phyloP scores from a whole-genome alignment of 2,888 invertebrate genomes.

The Leuctra nigra region DNA sequence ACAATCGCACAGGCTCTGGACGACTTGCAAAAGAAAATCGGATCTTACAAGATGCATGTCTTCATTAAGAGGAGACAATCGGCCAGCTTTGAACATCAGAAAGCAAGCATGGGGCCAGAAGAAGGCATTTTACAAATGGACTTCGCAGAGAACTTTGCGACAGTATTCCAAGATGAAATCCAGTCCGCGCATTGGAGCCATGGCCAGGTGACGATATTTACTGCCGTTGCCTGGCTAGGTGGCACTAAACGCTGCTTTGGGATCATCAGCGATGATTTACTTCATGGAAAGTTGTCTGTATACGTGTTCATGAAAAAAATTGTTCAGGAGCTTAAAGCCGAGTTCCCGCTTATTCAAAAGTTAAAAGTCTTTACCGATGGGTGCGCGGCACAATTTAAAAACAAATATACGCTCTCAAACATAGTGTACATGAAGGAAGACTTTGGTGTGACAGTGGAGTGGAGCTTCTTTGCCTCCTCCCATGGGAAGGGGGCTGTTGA shows the following conservation, averaged over 20 bases:
- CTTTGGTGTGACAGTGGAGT: conserved; percentile 8
- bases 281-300: conserved; percentile 12
- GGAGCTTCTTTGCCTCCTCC: conserved; percentile 14
- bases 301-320: not conserved
- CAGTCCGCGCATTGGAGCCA: conserved; percentile 20
- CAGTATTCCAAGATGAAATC: conserved; percentile 19
- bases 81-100: conserved; percentile 10
- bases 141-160: conserved; percentile 21
- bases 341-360: not conserved
- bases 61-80: conserved; percentile 19
- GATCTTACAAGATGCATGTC: conserved; percentile 18
- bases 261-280: conserved; percentile 16
- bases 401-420: conserved; percentile 12
- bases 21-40: conserved; percentile 5
- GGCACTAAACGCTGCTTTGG: conserved; percentile 9
- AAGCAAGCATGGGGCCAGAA: conserved; percentile 12
- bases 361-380: conserved; percentile 12
- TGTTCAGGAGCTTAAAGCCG: not conserved
- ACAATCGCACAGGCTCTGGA: not conserved
- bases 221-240: conserved; percentile 18
- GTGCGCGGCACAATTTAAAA: conserved; percentile 3
- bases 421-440: not conserved
- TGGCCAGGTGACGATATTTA: conserved; percentile 21
- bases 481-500: conserved; percentile 14
- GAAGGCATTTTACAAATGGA: conserved; percentile 20